Percentiles rank a stretch among this genome's conserved stretches.
These are phyloP conservation scores for Megaustenia siamemsis DNA, from an alignment of 2,888 invertebrate genomes.

Conservation along the genomic window DNA sequence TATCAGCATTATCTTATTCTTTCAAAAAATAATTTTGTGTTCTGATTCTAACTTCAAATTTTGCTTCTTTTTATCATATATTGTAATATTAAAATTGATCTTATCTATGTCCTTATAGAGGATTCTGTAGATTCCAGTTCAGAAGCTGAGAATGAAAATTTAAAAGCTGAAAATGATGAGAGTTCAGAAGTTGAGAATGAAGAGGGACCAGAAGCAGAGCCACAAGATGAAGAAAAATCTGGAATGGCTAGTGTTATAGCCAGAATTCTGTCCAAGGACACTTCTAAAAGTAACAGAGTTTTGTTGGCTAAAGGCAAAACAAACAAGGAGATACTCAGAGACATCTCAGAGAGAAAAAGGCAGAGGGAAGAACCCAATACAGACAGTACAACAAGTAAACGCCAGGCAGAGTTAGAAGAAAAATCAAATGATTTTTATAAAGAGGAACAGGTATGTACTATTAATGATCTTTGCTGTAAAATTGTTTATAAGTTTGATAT, in stretches of 20 bases:
- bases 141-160: not conserved
- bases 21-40: no score
- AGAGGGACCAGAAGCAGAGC: not conserved
- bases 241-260: conserved; percentile 52
- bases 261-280: conserved; percentile 51
- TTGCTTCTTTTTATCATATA: no score
- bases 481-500: no score
- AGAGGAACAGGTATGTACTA: conserved; percentile 26
- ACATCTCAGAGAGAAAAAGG: conserved; percentile 48
- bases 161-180: not conserved
- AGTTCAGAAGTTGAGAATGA: not conserved
- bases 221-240: conserved; percentile 39
- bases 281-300: conserved; percentile 44
- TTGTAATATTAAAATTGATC: not conserved
- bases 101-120: not conserved
- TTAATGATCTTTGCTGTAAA: not conserved
- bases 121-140: not conserved
- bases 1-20: no score
- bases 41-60: no score
- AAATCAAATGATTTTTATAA: not conserved
- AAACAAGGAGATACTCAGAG: conserved; percentile 40
- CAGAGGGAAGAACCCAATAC: conserved; percentile 30
- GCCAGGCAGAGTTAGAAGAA: not conserved
- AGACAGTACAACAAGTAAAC: not conserved
- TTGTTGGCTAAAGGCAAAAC: conserved; percentile 53